Base-by-base conservation (phyloP, 2,113 vertebrate genomes). In the Rhinoderma darwinii region DNA sequence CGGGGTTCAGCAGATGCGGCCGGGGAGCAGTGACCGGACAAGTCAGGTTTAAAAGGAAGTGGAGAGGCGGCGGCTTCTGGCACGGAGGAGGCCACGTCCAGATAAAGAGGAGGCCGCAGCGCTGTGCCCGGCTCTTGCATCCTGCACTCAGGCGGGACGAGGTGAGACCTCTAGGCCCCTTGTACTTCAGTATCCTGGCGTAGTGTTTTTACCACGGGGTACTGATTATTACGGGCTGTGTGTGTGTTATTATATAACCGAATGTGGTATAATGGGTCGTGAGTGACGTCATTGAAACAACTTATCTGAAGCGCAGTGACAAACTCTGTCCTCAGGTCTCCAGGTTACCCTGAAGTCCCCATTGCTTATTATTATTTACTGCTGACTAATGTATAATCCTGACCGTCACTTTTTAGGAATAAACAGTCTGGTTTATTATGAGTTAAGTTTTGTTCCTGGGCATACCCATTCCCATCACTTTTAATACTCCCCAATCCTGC, bases 121-220 rank as follows among this genome's bases (percentile, higher is more conserved):
- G 20, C 80, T n/a, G n/a, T 18, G n/a, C 74, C 74, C 61, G 41
- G 73, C 37, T 74, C 72, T 4, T 43, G 72, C 12, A 17, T 5
- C 41, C 74, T 44, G 44, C n/a, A 20, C 61, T 8, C 74, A 32
- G 74, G 43, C 47, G 75, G 75, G 75, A 68, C 81, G 81, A 83
- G 81, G 81, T 83, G 63, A 83, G 81, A 66, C 15, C 41, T n/a
- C 41, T 83, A 68, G 81, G 81, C 59, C 80, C 8, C 27, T 47
- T 47, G 15, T 68, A 44, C 15, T 11, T 32, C 43, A 9, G 11
- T 30, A 20, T 56, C 63, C 27, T 5, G 20, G 30, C 66, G 18
- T 1, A 51, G 11, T 14, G 41, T 20, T 37, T 37, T n/a, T 1
- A 20, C 14, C 37, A 4, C 22, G 11, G 27, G 10, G 61, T 27